Conservation (phyloP, 2,797 vertebrate genomes). For the Philypnodon macrostomus region DNA sequence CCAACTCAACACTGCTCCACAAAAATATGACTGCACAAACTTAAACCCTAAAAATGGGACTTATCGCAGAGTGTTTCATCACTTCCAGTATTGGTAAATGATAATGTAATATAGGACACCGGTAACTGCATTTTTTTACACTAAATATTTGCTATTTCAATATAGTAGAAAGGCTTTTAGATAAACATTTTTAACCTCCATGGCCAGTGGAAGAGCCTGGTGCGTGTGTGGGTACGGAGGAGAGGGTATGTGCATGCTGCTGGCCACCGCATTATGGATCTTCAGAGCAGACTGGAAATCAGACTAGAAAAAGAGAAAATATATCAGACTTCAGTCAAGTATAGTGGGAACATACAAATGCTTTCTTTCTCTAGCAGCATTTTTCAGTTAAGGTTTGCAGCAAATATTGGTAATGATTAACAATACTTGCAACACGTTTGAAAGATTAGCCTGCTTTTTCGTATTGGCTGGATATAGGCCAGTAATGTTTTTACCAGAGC, state of each 20-base stretch:
- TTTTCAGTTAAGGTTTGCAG: too few relatives aligned
- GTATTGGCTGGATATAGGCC: background rate
- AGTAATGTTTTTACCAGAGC: background rate
- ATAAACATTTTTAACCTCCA: conserved; percentile 61
- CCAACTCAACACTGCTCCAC: conserved; percentile 16
- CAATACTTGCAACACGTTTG: too few relatives aligned
- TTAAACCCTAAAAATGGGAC: background rate
- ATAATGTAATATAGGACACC: background rate
- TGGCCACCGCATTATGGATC: conserved; percentile 92
- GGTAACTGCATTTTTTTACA: background rate
- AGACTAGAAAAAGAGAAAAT: conserved; percentile 42
- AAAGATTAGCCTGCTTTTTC: background rate
- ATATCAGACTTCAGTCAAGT: too few relatives aligned
- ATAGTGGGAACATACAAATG: too few relatives aligned
- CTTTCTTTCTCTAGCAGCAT: too few relatives aligned
- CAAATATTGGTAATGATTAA: too few relatives aligned
- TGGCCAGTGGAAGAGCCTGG: conserved; percentile 84
- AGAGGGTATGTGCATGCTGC: conserved; percentile 91
- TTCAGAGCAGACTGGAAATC: conserved; percentile 96
- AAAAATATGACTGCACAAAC: background rate
- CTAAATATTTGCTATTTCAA: background rate
- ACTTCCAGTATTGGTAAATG: background rate
- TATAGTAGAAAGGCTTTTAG: background rate
- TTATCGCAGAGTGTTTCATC: background rate
- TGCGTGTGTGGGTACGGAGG: conserved; percentile 90